phyloP scores from a whole-genome alignment of 1,140 invertebrate species.

The Rhizoglyphus robini region DNA sequence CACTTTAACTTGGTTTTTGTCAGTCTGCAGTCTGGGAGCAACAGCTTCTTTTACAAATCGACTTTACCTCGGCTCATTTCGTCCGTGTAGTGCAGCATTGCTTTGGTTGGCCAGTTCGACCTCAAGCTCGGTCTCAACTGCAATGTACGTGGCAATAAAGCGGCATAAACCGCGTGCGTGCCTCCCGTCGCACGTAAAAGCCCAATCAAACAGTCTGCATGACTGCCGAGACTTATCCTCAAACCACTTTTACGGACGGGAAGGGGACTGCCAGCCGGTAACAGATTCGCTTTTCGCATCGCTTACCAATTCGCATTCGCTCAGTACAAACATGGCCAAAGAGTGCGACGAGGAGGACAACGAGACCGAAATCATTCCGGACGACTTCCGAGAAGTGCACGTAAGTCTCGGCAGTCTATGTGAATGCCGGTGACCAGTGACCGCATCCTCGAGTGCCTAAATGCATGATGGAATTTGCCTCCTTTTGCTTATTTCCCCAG shows the following conservation, averaged over 20 bases:
- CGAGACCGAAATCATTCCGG: constrained; percentile 3
- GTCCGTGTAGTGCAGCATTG: too few species aligned
- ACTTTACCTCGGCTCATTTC: too few species aligned
- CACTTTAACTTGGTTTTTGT: too few species aligned
- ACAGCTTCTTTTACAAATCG: too few species aligned
- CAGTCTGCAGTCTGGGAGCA: too few species aligned
- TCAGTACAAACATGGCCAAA: neutral
- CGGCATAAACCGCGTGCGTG: neutral
- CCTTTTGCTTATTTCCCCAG: too few species aligned
- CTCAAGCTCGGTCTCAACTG: too few species aligned
- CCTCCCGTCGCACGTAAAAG: neutral
- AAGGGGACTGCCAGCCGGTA: neutral
- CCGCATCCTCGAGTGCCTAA: neutral
- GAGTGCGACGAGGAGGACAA: neutral
- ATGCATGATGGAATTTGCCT: neutral
- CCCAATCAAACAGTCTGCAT: neutral
- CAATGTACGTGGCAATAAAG: constrained; percentile 4
- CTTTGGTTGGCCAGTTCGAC: too few species aligned
- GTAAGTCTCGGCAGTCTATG: too few species aligned
- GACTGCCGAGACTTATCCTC: constrained; percentile 3
- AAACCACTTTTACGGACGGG: neutral
- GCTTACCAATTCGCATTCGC: neutral
- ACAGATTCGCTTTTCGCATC: neutral
- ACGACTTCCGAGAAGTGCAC: constrained; percentile 12
- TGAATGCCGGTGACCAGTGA: neutral